Base-by-base conservation (phyloP, 2,113 vertebrate genomes). In the Thamnaconus septentrionalis region DNA sequence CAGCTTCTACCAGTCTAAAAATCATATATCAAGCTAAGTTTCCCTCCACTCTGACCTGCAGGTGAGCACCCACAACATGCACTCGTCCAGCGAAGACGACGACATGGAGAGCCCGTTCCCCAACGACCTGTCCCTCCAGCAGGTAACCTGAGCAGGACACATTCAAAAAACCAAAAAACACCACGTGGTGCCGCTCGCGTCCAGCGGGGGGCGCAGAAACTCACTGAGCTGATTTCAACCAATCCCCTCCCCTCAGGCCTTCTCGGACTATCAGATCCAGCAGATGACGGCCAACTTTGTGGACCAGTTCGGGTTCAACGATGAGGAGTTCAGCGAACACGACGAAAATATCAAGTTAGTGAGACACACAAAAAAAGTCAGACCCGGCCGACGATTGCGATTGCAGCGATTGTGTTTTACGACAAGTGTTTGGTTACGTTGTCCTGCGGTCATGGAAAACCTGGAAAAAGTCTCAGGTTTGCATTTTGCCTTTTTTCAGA, bases 211-310 rank as follows among this genome's bases (percentile, higher is more conserved):
- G 45, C 5, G 8, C 4, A 48, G 7, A 48, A 10, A 48, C 11
- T 31, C 18, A 31, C 18, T n/a, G 2, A 31, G 47, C 11, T 48
- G 4, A 48, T 48, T 48, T 7, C 4, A 8, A 9, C 11, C 47
- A n/a, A n/a, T n/a, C 7, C 47, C 8, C 47, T 7, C 47, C 47
- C 7, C 5, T 46, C 83, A 98, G 97, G 94, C 95, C 3, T 99
- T 98, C 89, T 97, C 96, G 0, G 97, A 99, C 83, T 99, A 98
- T 89, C 97, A 99, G 93, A 95, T 98, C 81, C 97, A 98, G 77
- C 97, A 98, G 93, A 99, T 99, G 96, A 97, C 97, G 0, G 95
- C 97, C 3, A 95, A 93, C 76, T 99, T 99, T 0, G 94, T 96
- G 74, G 97, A 99, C 90, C 97, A 98, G 90, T 99, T 99, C 42